Percentiles rank a stretch among this genome's conserved stretches.
These are phyloP conservation scores for Hypothenemus hampei DNA, from an alignment of 1,140 invertebrate species.

Conservation along the genomic window DNA sequence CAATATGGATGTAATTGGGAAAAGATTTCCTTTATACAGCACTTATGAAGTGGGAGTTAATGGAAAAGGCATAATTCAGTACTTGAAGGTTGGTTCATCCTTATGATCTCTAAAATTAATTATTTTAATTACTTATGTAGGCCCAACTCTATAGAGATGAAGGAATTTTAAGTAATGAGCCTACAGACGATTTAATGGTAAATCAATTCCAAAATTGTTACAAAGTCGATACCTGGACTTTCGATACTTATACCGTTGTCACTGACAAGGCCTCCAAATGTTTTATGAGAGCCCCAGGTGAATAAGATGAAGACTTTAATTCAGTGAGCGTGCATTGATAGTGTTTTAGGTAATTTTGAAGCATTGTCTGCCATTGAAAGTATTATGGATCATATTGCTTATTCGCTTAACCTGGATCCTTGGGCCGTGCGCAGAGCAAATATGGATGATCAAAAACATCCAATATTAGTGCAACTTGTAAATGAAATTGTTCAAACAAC, in stretches of 20 bases:
- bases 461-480: conserved; percentile 47
- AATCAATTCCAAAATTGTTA: conserved; percentile 23
- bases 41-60: conserved; percentile 67
- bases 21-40: conserved; percentile 48
- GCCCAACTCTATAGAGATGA: conserved; percentile 24
- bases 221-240: conserved; percentile 11
- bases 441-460: conserved; percentile 44
- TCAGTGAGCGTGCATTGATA: neutral
- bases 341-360: neutral
- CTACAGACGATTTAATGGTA: conserved; percentile 3
- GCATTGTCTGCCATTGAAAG: conserved; percentile 56
- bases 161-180: conserved; percentile 27
- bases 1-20: conserved; percentile 60
- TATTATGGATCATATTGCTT: conserved; percentile 79
- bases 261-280: conserved; percentile 27
- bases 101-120: no score
- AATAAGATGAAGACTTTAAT: neutral
- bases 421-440: conserved; percentile 61
- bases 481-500: conserved; percentile 44
- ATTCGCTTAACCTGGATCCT: conserved; percentile 60
- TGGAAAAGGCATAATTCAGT: conserved; percentile 61
- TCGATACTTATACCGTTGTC: conserved; percentile 20
- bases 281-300: conserved; percentile 30
- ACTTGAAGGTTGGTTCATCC: conserved; percentile 48
- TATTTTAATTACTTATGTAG: no score